phyloP scores from a whole-genome alignment of 2,113 vertebrate genomes.

The Synodontis membranacea region DNA sequence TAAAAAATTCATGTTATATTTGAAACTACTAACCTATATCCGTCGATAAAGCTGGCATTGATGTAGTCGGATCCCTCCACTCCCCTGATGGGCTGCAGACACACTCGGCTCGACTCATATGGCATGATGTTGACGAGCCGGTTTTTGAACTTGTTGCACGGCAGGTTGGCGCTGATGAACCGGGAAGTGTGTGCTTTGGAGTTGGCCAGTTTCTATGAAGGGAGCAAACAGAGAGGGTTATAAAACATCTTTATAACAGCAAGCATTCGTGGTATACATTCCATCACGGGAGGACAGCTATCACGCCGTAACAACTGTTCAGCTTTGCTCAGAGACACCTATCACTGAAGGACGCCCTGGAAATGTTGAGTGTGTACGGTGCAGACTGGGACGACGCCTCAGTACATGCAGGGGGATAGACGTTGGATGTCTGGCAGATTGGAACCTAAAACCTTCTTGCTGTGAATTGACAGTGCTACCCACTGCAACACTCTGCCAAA shows the following conservation, averaged over 20 bases:
- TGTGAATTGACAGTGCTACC: too few species aligned
- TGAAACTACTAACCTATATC: slow-evolving; percentile 81
- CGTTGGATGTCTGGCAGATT: too few species aligned
- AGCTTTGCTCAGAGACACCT: neutral
- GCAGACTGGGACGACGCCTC: neutral
- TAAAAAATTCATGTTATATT: neutral
- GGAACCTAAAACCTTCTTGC: too few species aligned
- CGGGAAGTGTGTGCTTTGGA: slow-evolving; percentile 91
- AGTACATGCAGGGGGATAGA: neutral
- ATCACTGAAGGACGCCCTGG: neutral
- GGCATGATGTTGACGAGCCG: slow-evolving; percentile 96
- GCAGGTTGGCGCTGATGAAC: slow-evolving; percentile 96
- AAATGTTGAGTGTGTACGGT: neutral
- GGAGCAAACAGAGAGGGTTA: slow-evolving; percentile 23
- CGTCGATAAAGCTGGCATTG: slow-evolving; percentile 94
- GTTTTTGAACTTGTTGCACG: slow-evolving; percentile 98
- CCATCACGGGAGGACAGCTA: slow-evolving; percentile 2
- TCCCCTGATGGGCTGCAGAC: slow-evolving; percentile 92
- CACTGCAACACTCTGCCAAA: too few species aligned
- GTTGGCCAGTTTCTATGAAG: slow-evolving; percentile 83
- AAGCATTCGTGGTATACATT: neutral
- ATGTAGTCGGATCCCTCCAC: slow-evolving; percentile 97
- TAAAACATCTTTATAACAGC: slow-evolving; percentile 11
- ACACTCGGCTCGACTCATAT: slow-evolving; percentile 89
- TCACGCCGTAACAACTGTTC: neutral